Conservation (phyloP, 2,797 vertebrate species). For the Eurystomus glaucurus region DNA sequence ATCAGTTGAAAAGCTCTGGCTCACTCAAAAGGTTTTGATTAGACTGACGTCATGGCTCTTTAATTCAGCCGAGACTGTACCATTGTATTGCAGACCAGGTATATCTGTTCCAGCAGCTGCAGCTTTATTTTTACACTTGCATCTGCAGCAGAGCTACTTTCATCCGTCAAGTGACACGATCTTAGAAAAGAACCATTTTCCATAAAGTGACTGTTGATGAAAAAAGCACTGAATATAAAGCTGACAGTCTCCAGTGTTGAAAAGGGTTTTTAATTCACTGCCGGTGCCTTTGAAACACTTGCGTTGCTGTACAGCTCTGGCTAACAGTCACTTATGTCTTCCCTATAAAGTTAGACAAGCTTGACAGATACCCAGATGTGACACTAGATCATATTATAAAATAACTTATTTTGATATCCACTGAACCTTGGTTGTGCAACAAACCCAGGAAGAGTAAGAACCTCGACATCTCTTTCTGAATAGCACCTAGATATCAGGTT, state of each 20-base stretch:
- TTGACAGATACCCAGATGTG: neutral
- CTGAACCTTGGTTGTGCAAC: neutral
- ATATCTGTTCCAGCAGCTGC: neutral
- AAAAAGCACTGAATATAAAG: neutral
- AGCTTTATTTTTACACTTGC: neutral
- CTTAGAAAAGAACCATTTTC: neutral
- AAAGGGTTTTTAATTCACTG: neutral
- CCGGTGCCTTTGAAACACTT: neutral
- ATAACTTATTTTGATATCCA: neutral
- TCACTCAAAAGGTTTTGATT: conserved; percentile 57
- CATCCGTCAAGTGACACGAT: rapidly evolving
- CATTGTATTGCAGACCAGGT: conserved; percentile 53
- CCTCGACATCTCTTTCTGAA: neutral
- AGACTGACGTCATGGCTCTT: conserved; percentile 1
- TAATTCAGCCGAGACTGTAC: conserved; percentile 29
- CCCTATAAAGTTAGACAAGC: neutral
- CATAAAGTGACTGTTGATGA: neutral
- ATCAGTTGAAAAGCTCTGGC: conserved; percentile 51
- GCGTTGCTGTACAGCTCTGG: neutral
- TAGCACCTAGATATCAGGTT: neutral
- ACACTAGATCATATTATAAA: neutral
- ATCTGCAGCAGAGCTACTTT: neutral
- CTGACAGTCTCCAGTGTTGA: neutral
- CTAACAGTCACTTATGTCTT: neutral
- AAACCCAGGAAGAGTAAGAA: neutral